Evolutionary conservation across 2,797 vertebrate species (phyloP).

Genomic region (Nannoperca australis): DNA sequence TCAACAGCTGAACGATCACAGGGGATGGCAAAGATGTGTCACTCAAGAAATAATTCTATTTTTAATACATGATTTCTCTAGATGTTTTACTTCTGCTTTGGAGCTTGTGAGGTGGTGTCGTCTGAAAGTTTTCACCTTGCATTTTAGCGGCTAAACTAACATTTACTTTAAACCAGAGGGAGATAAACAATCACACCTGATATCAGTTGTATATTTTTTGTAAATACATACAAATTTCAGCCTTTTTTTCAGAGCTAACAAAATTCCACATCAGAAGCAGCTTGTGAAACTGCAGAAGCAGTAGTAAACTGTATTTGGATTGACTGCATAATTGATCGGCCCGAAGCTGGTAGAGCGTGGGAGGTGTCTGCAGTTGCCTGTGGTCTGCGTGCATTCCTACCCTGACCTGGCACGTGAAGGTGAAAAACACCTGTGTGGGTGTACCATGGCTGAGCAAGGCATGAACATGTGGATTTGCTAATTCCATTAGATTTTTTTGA

Average conservation of each 20-base stretch:
- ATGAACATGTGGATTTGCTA: neutral
- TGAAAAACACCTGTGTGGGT: constrained; percentile 11
- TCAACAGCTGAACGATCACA: constrained; percentile 9
- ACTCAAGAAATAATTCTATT: neutral
- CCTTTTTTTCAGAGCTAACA: neutral
- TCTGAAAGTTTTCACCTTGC: neutral
- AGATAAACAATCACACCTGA: neutral
- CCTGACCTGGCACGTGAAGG: neutral
- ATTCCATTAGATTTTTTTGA: neutral
- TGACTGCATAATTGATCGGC: neutral
- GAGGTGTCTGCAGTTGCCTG: neutral
- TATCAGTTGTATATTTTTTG: neutral
- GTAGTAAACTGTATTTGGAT: neutral
- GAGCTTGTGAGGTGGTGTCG: neutral
- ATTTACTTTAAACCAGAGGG: neutral
- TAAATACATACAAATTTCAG: neutral
- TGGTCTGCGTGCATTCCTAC: neutral
- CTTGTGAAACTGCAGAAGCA: neutral
- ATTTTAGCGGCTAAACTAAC: neutral
- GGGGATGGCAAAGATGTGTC: neutral
- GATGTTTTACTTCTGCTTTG: neutral
- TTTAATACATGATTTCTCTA: neutral
- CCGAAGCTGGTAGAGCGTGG: neutral
- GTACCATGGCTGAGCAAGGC: neutral
- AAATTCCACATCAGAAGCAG: neutral